These are phyloP conservation scores for Drosophila cardini DNA, from an alignment of 1,140 invertebrate species.

Conservation along the genomic window DNA sequence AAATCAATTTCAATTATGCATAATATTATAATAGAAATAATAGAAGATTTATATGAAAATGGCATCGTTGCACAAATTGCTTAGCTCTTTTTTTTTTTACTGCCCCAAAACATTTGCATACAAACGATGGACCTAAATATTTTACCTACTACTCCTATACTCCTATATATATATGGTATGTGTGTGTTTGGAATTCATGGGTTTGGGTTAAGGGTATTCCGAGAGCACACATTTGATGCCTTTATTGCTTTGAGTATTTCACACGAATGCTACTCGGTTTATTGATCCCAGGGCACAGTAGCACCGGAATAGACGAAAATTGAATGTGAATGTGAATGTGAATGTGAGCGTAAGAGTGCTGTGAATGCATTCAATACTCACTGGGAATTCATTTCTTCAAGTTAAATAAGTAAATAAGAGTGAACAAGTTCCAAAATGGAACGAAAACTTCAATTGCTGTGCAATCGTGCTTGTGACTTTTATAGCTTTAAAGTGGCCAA, in stretches of 20 bases:
- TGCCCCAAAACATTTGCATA: conserved; percentile 39
- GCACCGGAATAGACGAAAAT: conserved; percentile 31
- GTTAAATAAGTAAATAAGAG: too few species aligned
- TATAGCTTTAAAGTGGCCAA: background rate
- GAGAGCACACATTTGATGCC: conserved; percentile 38
- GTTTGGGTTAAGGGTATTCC: background rate
- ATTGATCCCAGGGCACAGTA: conserved; percentile 52
- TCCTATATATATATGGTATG: background rate
- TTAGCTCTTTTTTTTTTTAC: conserved; percentile 7
- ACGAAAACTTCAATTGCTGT: conserved; percentile 10
- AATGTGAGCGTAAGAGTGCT: background rate
- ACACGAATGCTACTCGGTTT: conserved; percentile 34
- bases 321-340: conserved; percentile 17
- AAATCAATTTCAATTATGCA: conserved; percentile 56
- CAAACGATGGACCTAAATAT: conserved; percentile 38
- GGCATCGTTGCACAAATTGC: conserved; percentile 47
- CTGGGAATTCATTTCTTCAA: conserved; percentile 3
- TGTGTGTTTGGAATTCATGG: background rate
- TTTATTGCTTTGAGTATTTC: conserved; percentile 47
- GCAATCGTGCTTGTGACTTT: conserved; percentile 6
- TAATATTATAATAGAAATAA: conserved; percentile 39
- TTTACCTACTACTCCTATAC: conserved; percentile 3
- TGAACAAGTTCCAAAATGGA: background rate
- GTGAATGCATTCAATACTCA: conserved; percentile 11
- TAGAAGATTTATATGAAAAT: conserved; percentile 50